Evolutionary conservation across 1,140 invertebrate genomes (phyloP).

Genomic region (Brachionus manjavacas): DNA sequence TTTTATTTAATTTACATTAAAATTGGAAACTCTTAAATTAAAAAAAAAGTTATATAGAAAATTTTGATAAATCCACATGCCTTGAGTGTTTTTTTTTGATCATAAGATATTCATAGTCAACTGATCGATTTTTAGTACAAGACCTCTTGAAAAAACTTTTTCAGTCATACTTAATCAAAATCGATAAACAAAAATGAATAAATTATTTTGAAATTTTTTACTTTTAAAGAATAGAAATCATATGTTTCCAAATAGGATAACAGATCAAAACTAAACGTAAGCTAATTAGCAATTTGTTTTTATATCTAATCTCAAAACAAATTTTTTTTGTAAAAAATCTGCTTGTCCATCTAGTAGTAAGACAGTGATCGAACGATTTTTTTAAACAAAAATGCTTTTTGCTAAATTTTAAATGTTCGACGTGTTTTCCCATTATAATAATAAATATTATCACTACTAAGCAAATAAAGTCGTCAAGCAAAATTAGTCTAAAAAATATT

Average conservation of each 20-base stretch:
- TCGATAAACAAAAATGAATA: neutral
- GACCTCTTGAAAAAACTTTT: neutral
- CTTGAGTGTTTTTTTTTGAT: neutral
- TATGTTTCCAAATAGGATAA: neutral
- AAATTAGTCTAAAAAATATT: neutral
- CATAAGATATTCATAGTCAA: neutral
- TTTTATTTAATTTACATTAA: neutral
- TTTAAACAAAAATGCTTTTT: neutral
- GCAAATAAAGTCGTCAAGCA: neutral
- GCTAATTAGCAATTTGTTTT: neutral
- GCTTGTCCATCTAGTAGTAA: neutral
- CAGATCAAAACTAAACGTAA: neutral
- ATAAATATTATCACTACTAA: neutral
- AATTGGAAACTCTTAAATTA: neutral
- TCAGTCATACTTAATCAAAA: neutral
- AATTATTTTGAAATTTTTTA: neutral
- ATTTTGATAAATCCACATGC: neutral
- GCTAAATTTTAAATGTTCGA: neutral
- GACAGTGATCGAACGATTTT: neutral
- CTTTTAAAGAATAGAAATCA: neutral
- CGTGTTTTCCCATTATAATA: neutral
- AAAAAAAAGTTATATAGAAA: neutral
- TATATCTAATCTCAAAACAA: neutral
- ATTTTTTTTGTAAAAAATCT: neutral
- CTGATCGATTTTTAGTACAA: neutral